Percentiles rank a stretch among this genome's conserved stretches.
Conservation (phyloP, 2,113 vertebrate species). For the Cyprinus carpio region DNA sequence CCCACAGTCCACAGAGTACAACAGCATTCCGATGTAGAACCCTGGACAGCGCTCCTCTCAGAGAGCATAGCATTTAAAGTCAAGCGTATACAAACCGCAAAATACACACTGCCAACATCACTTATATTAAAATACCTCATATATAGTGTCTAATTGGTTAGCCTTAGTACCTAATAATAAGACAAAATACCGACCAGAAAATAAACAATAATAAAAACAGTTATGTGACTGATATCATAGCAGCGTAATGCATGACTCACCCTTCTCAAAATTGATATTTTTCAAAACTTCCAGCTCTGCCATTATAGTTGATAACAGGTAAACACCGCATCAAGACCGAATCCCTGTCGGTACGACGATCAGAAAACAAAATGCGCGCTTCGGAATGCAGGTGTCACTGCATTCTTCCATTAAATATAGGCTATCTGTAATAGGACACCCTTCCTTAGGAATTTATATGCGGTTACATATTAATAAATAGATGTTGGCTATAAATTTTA, state of each 20-base stretch:
- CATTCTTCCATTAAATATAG: slow-evolving; percentile 12
- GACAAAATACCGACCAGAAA: background rate
- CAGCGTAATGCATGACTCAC: slow-evolving; percentile 70
- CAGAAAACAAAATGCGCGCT: slow-evolving; percentile 8
- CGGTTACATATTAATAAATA: background rate
- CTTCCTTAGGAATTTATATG: background rate
- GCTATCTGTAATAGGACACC: background rate
- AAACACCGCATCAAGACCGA: slow-evolving; percentile 65
- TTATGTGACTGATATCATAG: background rate
- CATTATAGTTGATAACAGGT: slow-evolving; percentile 75
- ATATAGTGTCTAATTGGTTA: background rate
- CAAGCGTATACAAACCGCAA: background rate
- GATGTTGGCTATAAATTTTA: background rate
- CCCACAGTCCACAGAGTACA: background rate
- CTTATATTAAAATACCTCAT: background rate
- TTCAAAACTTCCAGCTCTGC: slow-evolving; percentile 88
- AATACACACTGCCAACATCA: background rate
- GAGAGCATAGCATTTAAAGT: background rate
- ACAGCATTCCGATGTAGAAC: slow-evolving; percentile 29
- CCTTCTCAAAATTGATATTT: slow-evolving; percentile 85
- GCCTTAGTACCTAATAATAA: background rate
- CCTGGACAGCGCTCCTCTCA: slow-evolving; percentile 31
- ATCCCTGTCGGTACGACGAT: background rate
- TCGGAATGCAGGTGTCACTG: slow-evolving; percentile 42
- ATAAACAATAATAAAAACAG: background rate